Conservation (phyloP, 2,113 vertebrate genomes). For the Prochilodus magdalenae region DNA sequence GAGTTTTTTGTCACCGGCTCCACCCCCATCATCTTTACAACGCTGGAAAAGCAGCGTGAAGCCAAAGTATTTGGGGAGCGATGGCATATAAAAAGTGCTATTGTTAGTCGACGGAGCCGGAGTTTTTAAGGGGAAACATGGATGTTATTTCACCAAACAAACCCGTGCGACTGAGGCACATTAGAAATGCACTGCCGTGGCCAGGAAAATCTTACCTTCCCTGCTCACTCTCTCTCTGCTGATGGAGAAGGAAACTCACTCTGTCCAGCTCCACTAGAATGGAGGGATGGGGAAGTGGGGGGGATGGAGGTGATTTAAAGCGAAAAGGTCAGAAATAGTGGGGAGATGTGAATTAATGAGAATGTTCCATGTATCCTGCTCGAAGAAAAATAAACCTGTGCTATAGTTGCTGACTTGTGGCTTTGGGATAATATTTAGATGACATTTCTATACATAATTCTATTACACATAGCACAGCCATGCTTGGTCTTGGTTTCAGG, state of each 20-base stretch:
- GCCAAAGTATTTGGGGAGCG: constrained; percentile 55
- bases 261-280: constrained; percentile 63
- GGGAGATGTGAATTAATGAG: constrained; percentile 49
- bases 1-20: constrained; percentile 29
- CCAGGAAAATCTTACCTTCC: constrained; percentile 87
- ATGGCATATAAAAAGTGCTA: constrained; percentile 69
- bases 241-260: constrained; percentile 85
- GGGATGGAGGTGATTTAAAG: constrained; percentile 34
- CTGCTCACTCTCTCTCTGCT: constrained; percentile 75
- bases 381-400: constrained; percentile 53
- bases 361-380: constrained; percentile 48
- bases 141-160: constrained; percentile 84
- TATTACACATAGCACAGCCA: constrained; percentile 23
- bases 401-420: constrained; percentile 46
- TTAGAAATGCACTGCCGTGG: constrained; percentile 76
- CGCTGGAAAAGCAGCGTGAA: constrained; percentile 61
- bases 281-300: constrained; percentile 20
- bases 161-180: constrained; percentile 68
- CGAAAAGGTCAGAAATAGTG: constrained; percentile 48
- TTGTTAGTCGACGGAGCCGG: constrained; percentile 64
- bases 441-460: constrained; percentile 50
- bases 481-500: constrained; percentile 12
- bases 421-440: constrained; percentile 56
- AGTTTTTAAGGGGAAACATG: constrained; percentile 72
- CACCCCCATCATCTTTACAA: constrained; percentile 55